Evolutionary conservation across 1,140 invertebrate species (phyloP).

Genomic region (Xylocopa sonorina): DNA sequence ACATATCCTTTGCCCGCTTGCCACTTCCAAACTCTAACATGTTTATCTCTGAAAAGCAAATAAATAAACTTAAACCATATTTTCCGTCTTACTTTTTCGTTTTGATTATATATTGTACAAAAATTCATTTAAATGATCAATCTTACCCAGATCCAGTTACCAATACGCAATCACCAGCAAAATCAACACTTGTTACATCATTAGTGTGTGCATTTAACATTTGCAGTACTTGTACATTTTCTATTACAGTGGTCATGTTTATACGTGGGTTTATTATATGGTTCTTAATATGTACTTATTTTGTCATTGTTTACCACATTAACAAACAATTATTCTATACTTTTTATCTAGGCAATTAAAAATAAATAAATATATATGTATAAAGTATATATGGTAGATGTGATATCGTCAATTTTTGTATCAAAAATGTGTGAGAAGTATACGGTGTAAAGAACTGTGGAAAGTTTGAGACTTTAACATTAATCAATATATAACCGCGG

Average conservation of each 20-base stretch:
- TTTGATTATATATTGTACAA: neutral
- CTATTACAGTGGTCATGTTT: constrained; percentile 52
- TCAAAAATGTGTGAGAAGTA: neutral
- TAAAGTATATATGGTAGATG: neutral
- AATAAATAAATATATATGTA: neutral
- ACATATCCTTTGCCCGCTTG: constrained; percentile 82
- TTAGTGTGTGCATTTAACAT: constrained; percentile 83
- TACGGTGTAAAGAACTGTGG: neutral
- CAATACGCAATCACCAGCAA: constrained; percentile 83
- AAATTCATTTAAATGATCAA: neutral
- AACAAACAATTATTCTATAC: too few relatives aligned
- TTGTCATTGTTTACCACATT: too few relatives aligned
- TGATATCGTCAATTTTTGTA: neutral
- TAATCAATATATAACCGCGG: neutral
- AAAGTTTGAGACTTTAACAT: constrained; percentile 14
- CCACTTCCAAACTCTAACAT: constrained; percentile 86
- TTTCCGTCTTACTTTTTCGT: neutral
- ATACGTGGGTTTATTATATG: neutral
- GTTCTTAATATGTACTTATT: neutral
- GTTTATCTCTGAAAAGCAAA: constrained; percentile 84
- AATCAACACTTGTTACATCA: constrained; percentile 87
- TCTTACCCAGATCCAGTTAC: constrained; percentile 85
- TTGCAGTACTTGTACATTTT: constrained; percentile 81
- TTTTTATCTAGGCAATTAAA: neutral
- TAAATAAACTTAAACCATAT: neutral